Evolutionary conservation across 2,113 vertebrate genomes (phyloP).

Genomic region (Sphyrna mokarran): DNA sequence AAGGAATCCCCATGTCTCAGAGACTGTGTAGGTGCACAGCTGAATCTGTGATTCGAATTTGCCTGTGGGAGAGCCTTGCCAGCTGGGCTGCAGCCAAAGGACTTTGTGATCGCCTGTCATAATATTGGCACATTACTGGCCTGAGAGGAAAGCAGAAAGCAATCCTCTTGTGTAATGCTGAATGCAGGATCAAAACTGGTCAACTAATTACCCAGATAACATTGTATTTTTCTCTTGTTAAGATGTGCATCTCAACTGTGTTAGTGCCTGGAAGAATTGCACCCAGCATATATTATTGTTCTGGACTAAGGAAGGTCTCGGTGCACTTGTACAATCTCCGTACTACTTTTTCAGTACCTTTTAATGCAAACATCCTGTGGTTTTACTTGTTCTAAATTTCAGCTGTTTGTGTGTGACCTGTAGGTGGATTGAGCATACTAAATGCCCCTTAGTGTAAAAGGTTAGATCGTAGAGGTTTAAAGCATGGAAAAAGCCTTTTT

Average conservation of each 20-base stretch:
- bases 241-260: background rate
- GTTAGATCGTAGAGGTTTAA: too few relatives aligned
- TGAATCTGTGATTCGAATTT: background rate
- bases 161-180: background rate
- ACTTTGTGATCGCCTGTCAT: conserved; percentile 1
- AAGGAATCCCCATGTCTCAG: background rate
- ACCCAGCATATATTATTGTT: background rate
- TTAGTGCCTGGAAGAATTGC: background rate
- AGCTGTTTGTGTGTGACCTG: too few relatives aligned
- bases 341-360: background rate
- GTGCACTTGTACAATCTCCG: background rate
- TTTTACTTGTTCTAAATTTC: background rate
- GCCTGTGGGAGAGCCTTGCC: background rate
- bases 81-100: background rate
- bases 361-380: too few relatives aligned
- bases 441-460: too few relatives aligned
- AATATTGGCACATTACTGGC: background rate
- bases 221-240: background rate
- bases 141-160: background rate
- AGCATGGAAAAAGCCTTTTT: background rate
- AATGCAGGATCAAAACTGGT: background rate
- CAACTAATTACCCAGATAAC: background rate
- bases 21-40: background rate
- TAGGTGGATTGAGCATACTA: too few relatives aligned
- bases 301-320: background rate